These are phyloP conservation scores for Marasmarcha lunaedactyla DNA, from an alignment of 2,888 invertebrate species.

Conservation along the genomic window DNA sequence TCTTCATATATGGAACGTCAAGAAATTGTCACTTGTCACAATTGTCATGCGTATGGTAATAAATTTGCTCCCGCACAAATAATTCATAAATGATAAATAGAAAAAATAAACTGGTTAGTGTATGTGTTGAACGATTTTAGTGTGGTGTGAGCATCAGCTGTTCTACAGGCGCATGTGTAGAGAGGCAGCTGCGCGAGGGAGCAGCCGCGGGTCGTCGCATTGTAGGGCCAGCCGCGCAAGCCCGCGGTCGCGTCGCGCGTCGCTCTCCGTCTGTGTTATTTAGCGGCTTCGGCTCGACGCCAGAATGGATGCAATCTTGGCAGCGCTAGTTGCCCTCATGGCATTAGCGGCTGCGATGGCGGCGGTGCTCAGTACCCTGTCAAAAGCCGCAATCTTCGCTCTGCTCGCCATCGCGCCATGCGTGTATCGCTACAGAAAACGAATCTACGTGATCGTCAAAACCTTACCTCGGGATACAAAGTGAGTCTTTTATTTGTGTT, in stretches of 20 bases:
- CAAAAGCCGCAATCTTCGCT: slow-evolving; percentile 81
- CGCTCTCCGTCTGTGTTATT: slow-evolving; percentile 6
- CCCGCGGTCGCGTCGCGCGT: slow-evolving; percentile 29
- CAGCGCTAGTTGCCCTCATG: slow-evolving; percentile 63
- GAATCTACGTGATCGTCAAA: slow-evolving; percentile 73
- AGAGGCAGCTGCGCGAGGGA: slow-evolving; percentile 22
- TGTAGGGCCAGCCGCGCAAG: slow-evolving; percentile 22
- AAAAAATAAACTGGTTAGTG: no score
- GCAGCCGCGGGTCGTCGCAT: slow-evolving; percentile 20
- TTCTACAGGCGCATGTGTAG: slow-evolving; percentile 57
- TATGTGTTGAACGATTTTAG: background rate
- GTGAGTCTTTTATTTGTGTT: slow-evolving; percentile 55
- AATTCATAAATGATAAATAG: no score
- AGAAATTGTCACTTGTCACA: no score
- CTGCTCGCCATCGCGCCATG: slow-evolving; percentile 64
- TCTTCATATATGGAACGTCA: no score
- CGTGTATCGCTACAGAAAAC: slow-evolving; percentile 64
- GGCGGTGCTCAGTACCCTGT: slow-evolving; percentile 70
- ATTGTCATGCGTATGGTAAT: no score
- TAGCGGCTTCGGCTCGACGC: slow-evolving; percentile 37
- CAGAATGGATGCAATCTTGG: slow-evolving; percentile 67
- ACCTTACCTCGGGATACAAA: slow-evolving; percentile 75
- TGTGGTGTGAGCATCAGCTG: slow-evolving; percentile 46
- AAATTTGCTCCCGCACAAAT: no score
- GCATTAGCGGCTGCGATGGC: slow-evolving; percentile 68